Conservation (phyloP, 1,140 invertebrate species). For the Eumaeus atala region DNA sequence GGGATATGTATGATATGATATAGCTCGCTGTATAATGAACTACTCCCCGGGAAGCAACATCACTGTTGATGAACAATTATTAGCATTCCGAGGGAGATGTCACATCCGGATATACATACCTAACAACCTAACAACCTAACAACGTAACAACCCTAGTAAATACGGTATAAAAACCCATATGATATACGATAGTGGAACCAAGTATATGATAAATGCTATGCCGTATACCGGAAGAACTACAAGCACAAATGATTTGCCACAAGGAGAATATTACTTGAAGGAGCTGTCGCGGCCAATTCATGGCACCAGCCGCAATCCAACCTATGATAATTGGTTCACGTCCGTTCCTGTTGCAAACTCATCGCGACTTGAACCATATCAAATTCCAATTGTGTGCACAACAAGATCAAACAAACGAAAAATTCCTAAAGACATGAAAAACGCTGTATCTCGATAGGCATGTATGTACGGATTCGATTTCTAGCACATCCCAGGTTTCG, state of each 20-base stretch:
- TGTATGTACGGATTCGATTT: conserved; percentile 27
- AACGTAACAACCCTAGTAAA: too few relatives aligned
- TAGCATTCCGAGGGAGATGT: too few relatives aligned
- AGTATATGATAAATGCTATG: conserved; percentile 45
- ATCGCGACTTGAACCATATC: conserved; percentile 11
- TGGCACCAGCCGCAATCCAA: not conserved
- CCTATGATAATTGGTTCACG: conserved; percentile 16
- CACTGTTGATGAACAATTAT: too few relatives aligned
- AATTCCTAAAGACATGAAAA: conserved; percentile 23
- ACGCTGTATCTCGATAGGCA: conserved; percentile 18
- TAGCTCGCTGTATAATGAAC: too few relatives aligned
- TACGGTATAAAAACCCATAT: conserved; percentile 13
- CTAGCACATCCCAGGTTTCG: not conserved
- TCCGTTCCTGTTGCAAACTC: not conserved
- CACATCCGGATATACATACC: too few relatives aligned
- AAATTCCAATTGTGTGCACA: conserved; percentile 18
- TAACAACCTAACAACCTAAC: too few relatives aligned
- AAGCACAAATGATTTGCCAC: conserved; percentile 27
- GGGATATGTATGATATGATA: too few relatives aligned
- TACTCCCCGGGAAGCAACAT: too few relatives aligned
- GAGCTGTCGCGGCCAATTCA: conserved; percentile 1
- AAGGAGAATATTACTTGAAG: conserved; percentile 19
- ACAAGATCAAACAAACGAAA: conserved; percentile 22
- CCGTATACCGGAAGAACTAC: conserved; percentile 44
- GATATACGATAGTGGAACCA: conserved; percentile 36